A percentile compares a stretch with the other conserved stretches of the same genome.
Evolutionary conservation across 2,113 vertebrate species (phyloP).

Genomic region (Elgaria multicarinata): DNA sequence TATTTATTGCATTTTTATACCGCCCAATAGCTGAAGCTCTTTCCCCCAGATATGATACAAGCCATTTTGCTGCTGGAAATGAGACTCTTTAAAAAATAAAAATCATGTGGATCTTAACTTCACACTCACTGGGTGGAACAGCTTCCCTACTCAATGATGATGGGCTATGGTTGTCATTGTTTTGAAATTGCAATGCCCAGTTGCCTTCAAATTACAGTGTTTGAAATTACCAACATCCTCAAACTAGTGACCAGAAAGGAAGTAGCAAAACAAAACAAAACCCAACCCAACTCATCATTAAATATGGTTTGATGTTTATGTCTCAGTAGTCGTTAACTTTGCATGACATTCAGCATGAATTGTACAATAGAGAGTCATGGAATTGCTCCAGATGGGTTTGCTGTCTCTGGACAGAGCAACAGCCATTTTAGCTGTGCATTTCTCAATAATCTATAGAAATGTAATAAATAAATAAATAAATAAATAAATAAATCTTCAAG

Average conservation of each 20-base stretch:
- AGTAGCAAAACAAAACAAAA: slow-evolving; percentile 16
- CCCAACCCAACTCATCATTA: not conserved
- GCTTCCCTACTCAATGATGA: not conserved
- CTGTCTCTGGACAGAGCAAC: not conserved
- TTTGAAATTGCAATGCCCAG: slow-evolving; percentile 19
- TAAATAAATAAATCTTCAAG: too few relatives aligned
- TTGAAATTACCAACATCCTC: slow-evolving; percentile 13
- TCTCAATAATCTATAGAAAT: too few relatives aligned
- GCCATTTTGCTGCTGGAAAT: not conserved
- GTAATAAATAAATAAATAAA: too few relatives aligned
- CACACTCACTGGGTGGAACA: not conserved
- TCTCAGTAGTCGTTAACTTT: not conserved
- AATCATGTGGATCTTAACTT: not conserved
- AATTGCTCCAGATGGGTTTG: not conserved
- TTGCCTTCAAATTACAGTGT: not conserved
- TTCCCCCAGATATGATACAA: not conserved
- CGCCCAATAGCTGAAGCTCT: not conserved
- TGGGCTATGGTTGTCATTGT: not conserved
- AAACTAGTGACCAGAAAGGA: slow-evolving; percentile 18
- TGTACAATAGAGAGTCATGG: accelerated
- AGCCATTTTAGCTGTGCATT: not conserved
- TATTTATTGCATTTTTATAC: too few relatives aligned
- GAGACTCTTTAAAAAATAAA: not conserved
- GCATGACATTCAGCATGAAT: not conserved
- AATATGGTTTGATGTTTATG: slow-evolving; percentile 21